phyloP scores from a whole-genome alignment of 1,140 invertebrate genomes.

The Leguminivora glycinivorella region DNA sequence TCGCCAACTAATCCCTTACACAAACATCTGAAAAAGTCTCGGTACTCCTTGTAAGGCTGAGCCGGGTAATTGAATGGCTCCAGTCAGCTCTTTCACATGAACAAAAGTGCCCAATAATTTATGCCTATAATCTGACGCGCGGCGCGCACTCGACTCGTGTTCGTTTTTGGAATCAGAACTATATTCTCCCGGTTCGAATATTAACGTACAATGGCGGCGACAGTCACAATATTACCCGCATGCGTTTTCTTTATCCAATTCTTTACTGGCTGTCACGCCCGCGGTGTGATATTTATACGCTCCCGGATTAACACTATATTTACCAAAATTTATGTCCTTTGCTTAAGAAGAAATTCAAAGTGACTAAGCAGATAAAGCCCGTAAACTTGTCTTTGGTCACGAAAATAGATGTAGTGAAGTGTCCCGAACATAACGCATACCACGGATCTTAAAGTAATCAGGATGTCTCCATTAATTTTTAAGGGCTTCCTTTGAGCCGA shows the following conservation, averaged over 20 bases:
- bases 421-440: constrained; percentile 42
- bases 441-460: constrained; percentile 54
- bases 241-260: constrained; percentile 57
- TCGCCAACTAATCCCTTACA: constrained; percentile 74
- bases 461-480: constrained; percentile 72
- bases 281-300: constrained; percentile 54
- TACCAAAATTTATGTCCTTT: constrained; percentile 37
- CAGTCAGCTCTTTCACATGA: constrained; percentile 63
- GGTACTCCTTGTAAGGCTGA: constrained; percentile 67
- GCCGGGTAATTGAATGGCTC: constrained; percentile 69
- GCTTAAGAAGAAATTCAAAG: constrained; percentile 41
- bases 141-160: constrained; percentile 56
- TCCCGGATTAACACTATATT: constrained; percentile 53
- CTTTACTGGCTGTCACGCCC: constrained; percentile 59
- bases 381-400: constrained; percentile 41
- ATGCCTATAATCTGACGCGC: constrained; percentile 76
- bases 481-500: constrained; percentile 66
- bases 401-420: constrained; percentile 37
- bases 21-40: constrained; percentile 76
- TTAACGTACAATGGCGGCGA: constrained; percentile 64
- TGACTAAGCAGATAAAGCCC: constrained; percentile 40
- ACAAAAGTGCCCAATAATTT: constrained; percentile 78
- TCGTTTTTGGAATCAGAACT: constrained; percentile 64
- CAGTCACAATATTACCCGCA: constrained; percentile 70
- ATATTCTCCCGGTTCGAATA: constrained; percentile 63